Evolutionary conservation across 35 echinoderm and acorn worm species (phyloP).

Genomic region (Diadema setosum): DNA sequence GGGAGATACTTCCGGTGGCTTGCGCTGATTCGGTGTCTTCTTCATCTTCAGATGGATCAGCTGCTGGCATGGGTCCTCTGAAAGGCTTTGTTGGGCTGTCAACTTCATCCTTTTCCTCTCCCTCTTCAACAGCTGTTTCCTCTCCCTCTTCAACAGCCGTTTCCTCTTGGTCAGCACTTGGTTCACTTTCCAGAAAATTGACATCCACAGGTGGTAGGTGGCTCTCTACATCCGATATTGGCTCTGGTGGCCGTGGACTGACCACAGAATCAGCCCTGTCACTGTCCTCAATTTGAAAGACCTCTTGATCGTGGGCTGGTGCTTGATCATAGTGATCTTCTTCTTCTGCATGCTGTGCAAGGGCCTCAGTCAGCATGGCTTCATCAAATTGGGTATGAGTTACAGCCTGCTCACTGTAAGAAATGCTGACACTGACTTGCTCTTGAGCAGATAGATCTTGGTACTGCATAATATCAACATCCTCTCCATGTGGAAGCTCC

Average conservation of each 20-base stretch:
- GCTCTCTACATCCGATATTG: constrained; percentile 53
- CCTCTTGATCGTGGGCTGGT: not conserved
- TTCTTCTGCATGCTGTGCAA: not conserved
- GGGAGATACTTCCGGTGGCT: not conserved
- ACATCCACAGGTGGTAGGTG: constrained; percentile 32
- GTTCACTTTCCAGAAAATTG: not conserved
- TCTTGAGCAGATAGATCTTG: not conserved
- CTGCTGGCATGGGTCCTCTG: not conserved
- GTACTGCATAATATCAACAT: not conserved
- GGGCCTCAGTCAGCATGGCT: not conserved
- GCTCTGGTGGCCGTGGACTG: constrained; percentile 54
- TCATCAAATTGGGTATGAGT: not conserved
- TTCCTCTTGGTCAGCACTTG: not conserved
- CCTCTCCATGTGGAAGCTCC: constrained; percentile 11
- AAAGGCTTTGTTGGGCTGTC: constrained; percentile 85
- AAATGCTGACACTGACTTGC: not conserved
- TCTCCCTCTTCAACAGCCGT: not conserved
- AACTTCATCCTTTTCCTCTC: constrained; percentile 56
- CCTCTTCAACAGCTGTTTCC: constrained; percentile 8
- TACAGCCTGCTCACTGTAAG: not conserved
- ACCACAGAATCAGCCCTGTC: constrained; percentile 74
- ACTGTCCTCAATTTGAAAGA: not conserved
- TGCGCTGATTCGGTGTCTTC: not conserved
- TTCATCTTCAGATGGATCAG: not conserved
- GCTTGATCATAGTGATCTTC: not conserved